Percentiles rank a stretch among this genome's conserved stretches.
Evolutionary conservation across 1,140 invertebrate species (phyloP).

Genomic region (Hermetia illucens): DNA sequence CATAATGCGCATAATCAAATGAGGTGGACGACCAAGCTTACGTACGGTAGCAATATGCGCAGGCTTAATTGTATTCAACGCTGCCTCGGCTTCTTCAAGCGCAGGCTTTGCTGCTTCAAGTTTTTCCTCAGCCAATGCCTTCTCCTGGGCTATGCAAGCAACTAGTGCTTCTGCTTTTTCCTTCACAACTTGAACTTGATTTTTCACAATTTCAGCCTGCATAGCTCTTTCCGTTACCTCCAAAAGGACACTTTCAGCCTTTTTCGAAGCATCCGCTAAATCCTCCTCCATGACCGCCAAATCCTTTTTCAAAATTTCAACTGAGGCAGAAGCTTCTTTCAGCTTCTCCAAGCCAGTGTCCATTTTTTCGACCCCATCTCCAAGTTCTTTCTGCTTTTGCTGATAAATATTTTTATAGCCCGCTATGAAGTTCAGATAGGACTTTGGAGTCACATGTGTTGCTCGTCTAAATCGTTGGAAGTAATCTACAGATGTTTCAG

Average conservation of each 20-base stretch:
- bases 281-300: constrained; percentile 90
- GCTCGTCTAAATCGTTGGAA: constrained; percentile 86
- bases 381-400: constrained; percentile 75
- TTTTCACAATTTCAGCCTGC: constrained; percentile 90
- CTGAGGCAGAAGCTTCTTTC: constrained; percentile 84
- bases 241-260: constrained; percentile 72
- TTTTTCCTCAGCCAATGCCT: constrained; percentile 78
- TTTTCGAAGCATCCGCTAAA: constrained; percentile 71
- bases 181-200: constrained; percentile 89
- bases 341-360: constrained; percentile 87
- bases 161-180: constrained; percentile 89
- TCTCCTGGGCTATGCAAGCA: constrained; percentile 79
- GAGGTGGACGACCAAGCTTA: constrained; percentile 86
- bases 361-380: constrained; percentile 81
- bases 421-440: constrained; percentile 89
- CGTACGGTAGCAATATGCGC: constrained; percentile 93
- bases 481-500: constrained; percentile 76
- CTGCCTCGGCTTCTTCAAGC: constrained; percentile 86
- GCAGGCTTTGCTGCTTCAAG: constrained; percentile 76
- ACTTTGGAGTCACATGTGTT: constrained; percentile 94
- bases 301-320: constrained; percentile 80
- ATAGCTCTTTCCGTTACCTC: constrained; percentile 82
- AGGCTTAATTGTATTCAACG: constrained; percentile 91
- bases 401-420: constrained; percentile 91
- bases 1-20: constrained; percentile 97